Conservation (phyloP, 2,888 invertebrate genomes). For the Stegophylla sp. region DNA sequence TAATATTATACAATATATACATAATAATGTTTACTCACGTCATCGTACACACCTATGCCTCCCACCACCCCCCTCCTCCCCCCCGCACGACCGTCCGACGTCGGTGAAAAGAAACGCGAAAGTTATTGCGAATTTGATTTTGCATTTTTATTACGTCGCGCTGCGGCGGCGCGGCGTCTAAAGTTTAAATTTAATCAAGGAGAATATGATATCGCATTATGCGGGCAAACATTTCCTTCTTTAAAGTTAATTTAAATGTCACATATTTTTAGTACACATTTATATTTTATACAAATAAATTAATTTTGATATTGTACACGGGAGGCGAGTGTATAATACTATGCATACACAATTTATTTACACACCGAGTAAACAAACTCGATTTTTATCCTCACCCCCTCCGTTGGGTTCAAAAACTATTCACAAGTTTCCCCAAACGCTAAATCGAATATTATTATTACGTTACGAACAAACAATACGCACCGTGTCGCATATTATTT, state of each 20-base stretch:
- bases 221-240: slow-evolving; percentile 29
- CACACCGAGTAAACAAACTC: background rate
- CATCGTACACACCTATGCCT: too few relatives aligned
- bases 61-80: too few relatives aligned
- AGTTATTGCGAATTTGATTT: slow-evolving; percentile 22
- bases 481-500: too few relatives aligned
- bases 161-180: background rate
- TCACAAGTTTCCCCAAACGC: background rate
- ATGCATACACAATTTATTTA: background rate
- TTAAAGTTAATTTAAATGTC: slow-evolving; percentile 38
- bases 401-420: background rate
- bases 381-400: background rate
- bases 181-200: slow-evolving; percentile 39
- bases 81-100: too few relatives aligned
- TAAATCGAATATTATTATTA: slow-evolving; percentile 4
- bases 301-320: background rate
- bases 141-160: slow-evolving; percentile 13
- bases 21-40: too few relatives aligned
- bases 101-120: background rate
- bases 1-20: too few relatives aligned
- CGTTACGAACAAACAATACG: too few relatives aligned
- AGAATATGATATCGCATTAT: slow-evolving; percentile 4
- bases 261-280: slow-evolving; percentile 27
- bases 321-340: background rate
- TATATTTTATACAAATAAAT: slow-evolving; percentile 31